Percentiles rank a stretch among this genome's conserved stretches.
Conservation (phyloP, 2,797 vertebrate species). For the Fratercula arctica region DNA sequence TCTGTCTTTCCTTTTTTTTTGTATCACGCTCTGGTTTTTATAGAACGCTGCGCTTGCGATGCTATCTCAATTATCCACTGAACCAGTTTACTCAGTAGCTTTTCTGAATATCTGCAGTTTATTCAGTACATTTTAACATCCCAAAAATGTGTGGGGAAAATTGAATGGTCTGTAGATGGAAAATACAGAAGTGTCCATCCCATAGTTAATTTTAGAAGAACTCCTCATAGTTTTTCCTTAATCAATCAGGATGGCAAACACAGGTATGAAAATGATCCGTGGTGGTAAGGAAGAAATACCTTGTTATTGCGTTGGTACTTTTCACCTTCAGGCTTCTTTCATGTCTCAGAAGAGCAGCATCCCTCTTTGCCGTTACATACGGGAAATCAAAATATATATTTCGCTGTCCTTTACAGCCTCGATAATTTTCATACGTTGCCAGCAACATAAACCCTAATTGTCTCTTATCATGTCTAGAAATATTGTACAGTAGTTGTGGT, state of each 20-base stretch:
- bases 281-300: not conserved
- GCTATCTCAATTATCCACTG: not conserved
- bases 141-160: not conserved
- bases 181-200: not conserved
- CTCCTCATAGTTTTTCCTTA: not conserved
- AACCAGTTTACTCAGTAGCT: not conserved
- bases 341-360: not conserved
- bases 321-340: not conserved
- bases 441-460: not conserved
- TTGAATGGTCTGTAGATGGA: not conserved
- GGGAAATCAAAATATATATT: not conserved
- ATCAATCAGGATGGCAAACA: not conserved
- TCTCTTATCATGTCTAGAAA: not conserved
- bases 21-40: not conserved
- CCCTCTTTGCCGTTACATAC: not conserved
- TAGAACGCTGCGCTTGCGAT: not conserved
- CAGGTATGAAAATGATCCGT: not conserved
- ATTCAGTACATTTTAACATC: not conserved
- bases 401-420: not conserved
- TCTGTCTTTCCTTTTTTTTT: not conserved
- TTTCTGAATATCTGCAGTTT: not conserved
- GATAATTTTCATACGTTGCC: not conserved
- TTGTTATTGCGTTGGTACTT: not conserved
- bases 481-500: not conserved
- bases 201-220: not conserved